Conservation (phyloP, 2,113 vertebrate genomes). For the Serilophus lunatus region DNA sequence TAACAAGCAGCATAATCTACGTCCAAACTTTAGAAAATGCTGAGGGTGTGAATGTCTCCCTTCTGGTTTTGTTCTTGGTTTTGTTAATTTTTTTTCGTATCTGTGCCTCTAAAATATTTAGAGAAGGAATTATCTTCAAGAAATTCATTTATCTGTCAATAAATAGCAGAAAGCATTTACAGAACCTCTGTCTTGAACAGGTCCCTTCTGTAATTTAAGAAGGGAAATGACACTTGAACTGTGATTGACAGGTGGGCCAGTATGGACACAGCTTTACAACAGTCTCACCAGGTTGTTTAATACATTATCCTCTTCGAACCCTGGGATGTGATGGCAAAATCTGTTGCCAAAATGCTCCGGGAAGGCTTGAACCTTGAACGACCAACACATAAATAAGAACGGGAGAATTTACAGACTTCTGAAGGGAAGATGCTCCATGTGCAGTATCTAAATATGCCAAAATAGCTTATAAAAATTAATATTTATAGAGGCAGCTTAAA, state of each 20-base stretch:
- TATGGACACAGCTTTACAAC: background rate
- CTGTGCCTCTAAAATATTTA: background rate
- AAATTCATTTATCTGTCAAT: background rate
- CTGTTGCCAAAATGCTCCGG: background rate
- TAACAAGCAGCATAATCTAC: background rate
- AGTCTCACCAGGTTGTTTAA: background rate
- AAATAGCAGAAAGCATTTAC: background rate
- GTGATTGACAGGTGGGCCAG: background rate
- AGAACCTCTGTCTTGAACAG: background rate
- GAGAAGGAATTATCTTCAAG: background rate
- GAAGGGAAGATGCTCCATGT: background rate
- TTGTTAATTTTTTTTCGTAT: background rate
- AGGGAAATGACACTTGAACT: background rate
- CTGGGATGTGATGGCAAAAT: background rate
- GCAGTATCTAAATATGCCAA: background rate
- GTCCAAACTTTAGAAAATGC: background rate
- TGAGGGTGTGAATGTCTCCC: background rate
- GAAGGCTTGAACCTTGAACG: background rate
- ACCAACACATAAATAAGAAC: rapidly evolving
- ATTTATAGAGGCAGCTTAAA: background rate
- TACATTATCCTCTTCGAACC: background rate
- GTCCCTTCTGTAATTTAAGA: background rate
- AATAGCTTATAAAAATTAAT: background rate
- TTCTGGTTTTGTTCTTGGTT: background rate
- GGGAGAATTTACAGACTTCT: background rate